phyloP scores from a whole-genome alignment of 2,888 invertebrate species.

The Hirtodrosophila histrioides region DNA sequence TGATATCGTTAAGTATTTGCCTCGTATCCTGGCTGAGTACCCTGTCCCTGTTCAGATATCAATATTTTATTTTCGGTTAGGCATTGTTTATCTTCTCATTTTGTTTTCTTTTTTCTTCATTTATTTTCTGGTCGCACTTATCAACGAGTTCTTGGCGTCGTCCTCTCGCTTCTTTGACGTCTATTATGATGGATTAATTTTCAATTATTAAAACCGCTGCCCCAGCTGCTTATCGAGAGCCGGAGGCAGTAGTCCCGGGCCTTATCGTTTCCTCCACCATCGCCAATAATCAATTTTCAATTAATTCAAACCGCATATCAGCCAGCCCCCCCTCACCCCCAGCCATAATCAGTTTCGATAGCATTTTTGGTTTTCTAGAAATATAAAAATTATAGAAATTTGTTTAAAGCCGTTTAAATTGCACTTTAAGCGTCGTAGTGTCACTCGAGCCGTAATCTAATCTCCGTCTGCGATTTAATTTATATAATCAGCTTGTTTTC shows the following conservation, averaged over 20 bases:
- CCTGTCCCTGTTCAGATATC: constrained; percentile 25
- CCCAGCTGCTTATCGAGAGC: constrained; percentile 38
- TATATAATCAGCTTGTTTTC: constrained; percentile 82
- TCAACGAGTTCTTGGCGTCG: constrained; percentile 26
- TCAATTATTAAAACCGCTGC: constrained; percentile 74
- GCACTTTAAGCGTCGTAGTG: constrained; percentile 77
- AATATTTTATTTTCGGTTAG: constrained; percentile 58
- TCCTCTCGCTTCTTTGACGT: constrained; percentile 67
- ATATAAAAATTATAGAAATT: constrained; percentile 70
- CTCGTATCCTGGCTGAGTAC: constrained; percentile 2
- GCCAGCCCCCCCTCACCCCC: neutral
- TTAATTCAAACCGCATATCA: constrained; percentile 71
- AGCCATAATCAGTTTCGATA: constrained; percentile 40
- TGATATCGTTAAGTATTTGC: constrained; percentile 6
- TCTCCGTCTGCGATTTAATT: constrained; percentile 79
- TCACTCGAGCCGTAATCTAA: constrained; percentile 75
- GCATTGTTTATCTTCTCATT: constrained; percentile 36
- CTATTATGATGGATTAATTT: constrained; percentile 84
- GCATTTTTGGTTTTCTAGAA: constrained; percentile 9
- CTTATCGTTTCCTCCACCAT: constrained; percentile 58
- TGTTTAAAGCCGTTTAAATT: constrained; percentile 80
- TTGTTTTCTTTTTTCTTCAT: constrained; percentile 4
- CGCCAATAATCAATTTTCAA: constrained; percentile 81
- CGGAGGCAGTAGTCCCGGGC: constrained; percentile 1
- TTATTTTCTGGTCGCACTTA: constrained; percentile 45